Evolutionary conservation across 2,888 invertebrate species (phyloP), one percentile per base, ranked within the genome.

Genomic region (Maniola hyperantus): DNA sequence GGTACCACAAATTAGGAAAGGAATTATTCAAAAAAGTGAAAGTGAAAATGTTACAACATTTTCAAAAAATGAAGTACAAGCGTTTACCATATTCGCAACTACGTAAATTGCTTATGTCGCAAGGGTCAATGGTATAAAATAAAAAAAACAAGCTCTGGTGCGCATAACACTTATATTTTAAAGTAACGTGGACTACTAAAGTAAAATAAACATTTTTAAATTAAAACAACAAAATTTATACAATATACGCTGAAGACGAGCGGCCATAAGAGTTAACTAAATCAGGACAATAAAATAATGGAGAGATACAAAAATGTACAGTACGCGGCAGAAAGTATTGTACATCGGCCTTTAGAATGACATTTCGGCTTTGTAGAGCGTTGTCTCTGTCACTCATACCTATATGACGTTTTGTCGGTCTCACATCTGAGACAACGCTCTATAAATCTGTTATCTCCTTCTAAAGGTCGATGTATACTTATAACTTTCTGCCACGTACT

Each of bases 161-260:
- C 89, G 87, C 83, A 87, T 90, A 91, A 92, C 91, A 90, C 88
- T 89, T 91, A 87, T 91, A 90, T 89, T 91, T 83, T 84, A 89
- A 91, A 84, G 87, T 91, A 91, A 91, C 90, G 82, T 87, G 85
- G 85, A 88, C 87, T 84, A 87, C 83, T 66, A 54, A 71, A 70
- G 86, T 87, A 87, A 86, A 91, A 91, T 91, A 91, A 92, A 92
- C 85, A 88, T 90, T 87, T 90, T 89, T 87, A 91, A 91, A 91
- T 88, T 88, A 92, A 90, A 90, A 90, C 89, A 91, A 91, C 85
- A 82, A 88, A 88, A 80, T 80, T 83, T 85, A 85, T 85, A 86
- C 81, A 42, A 83, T 79, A 83, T 80, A 78, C 78, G 78, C 74
- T 75, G 79, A 82, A 77, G 78, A 72, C 71, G 69, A 73, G 73